These are phyloP conservation scores for Menura novaehollandiae DNA, from an alignment of 2,113 vertebrate genomes.

Conservation along the genomic window DNA sequence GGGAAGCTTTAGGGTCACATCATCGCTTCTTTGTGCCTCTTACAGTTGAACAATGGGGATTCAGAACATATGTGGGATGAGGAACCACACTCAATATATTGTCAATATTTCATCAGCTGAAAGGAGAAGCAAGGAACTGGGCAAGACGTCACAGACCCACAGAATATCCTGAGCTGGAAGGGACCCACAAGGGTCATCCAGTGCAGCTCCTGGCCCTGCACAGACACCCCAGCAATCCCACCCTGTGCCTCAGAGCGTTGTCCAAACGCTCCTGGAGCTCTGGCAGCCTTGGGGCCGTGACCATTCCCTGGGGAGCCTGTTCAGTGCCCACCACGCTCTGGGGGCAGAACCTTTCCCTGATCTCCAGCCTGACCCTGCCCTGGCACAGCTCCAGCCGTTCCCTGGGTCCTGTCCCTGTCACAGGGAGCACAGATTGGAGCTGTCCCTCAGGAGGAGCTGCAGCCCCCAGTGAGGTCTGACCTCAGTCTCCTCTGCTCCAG, in stretches of 20 bases:
- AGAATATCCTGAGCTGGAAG: neutral
- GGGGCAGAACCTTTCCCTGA: neutral
- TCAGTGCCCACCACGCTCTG: neutral
- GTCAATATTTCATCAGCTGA: neutral
- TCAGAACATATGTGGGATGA: neutral
- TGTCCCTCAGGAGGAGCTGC: neutral
- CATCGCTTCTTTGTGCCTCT: neutral
- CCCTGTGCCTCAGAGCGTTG: neutral
- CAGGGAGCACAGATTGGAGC: neutral
- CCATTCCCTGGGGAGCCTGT: neutral
- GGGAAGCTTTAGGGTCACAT: neutral
- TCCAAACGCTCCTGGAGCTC: neutral
- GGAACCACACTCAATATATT: neutral
- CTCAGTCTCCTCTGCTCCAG: neutral
- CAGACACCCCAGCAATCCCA: neutral
- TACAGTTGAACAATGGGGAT: neutral
- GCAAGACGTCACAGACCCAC: neutral
- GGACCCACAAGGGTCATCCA: neutral
- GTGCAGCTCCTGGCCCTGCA: rapidly evolving
- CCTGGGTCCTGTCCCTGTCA: neutral
- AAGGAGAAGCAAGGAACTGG: neutral
- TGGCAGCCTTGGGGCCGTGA: neutral
- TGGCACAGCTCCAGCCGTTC: rapidly evolving
- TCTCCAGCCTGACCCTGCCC: rapidly evolving
- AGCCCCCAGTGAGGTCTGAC: neutral